phyloP scores from a whole-genome alignment of 2,113 vertebrate species.

The Rhadina sibilatrix region DNA sequence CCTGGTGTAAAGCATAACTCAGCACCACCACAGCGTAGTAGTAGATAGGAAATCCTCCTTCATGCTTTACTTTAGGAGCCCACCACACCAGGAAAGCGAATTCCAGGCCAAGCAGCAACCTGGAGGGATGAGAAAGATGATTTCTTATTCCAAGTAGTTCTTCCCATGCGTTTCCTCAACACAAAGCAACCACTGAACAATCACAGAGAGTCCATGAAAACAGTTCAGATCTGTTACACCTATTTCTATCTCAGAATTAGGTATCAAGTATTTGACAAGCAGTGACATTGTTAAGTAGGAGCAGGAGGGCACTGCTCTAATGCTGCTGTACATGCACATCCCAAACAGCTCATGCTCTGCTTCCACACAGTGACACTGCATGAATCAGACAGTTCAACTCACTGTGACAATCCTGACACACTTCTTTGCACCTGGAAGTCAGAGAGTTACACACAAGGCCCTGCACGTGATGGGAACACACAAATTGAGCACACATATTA shows the following conservation, averaged over 20 bases:
- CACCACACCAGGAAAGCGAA: slow-evolving; percentile 94
- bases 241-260: not conserved
- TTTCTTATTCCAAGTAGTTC: not conserved
- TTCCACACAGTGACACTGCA: not conserved
- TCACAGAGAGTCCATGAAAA: not conserved
- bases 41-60: slow-evolving; percentile 90
- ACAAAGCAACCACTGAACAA: not conserved
- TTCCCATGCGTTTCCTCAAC: not conserved
- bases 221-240: not conserved
- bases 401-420: not conserved
- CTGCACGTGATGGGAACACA: not conserved
- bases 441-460: not conserved
- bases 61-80: slow-evolving; percentile 88
- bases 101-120: slow-evolving; percentile 88
- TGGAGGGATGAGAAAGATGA: slow-evolving; percentile 45
- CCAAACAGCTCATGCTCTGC: not conserved
- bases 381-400: not conserved
- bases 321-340: not conserved
- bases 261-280: not conserved
- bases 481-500: fast-evolving
- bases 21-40: slow-evolving; percentile 86
- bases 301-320: not conserved
- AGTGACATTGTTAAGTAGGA: not conserved
- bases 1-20: slow-evolving; percentile 96
- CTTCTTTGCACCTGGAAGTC: not conserved